Conservation (phyloP, 2,797 vertebrate genomes). For the Picus viridis region DNA sequence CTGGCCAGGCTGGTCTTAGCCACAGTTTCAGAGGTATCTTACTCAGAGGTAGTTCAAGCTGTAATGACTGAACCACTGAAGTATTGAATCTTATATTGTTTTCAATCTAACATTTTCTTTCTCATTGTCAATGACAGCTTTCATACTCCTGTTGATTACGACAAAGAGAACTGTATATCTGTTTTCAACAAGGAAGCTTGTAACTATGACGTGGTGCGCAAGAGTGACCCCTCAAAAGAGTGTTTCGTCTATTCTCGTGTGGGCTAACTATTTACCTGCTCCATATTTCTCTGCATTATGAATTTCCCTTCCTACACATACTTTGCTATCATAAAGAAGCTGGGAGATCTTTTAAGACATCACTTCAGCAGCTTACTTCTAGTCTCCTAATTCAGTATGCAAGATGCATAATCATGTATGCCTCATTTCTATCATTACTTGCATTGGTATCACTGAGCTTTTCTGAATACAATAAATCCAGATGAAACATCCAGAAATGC, state of each 20-base stretch:
- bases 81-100: neutral
- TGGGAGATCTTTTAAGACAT: neutral
- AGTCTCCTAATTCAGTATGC: neutral
- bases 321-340: neutral
- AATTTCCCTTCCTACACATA: neutral
- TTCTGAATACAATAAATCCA: constrained; percentile 14
- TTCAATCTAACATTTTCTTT: neutral
- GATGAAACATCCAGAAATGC: neutral
- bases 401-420: neutral
- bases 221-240: neutral
- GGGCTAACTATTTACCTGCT: neutral
- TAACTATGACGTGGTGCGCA: neutral
- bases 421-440: neutral
- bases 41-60: neutral
- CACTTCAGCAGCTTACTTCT: neutral
- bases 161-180: neutral
- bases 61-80: neutral
- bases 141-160: rapidly evolving
- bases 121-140: constrained; percentile 2
- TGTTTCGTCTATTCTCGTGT: rapidly evolving
- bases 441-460: neutral
- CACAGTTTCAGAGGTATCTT: neutral
- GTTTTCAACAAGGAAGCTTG: neutral
- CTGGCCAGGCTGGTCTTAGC: neutral
- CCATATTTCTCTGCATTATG: neutral